phyloP scores from a whole-genome alignment of 2,797 vertebrate genomes.

The Sebastes paucispinis region DNA sequence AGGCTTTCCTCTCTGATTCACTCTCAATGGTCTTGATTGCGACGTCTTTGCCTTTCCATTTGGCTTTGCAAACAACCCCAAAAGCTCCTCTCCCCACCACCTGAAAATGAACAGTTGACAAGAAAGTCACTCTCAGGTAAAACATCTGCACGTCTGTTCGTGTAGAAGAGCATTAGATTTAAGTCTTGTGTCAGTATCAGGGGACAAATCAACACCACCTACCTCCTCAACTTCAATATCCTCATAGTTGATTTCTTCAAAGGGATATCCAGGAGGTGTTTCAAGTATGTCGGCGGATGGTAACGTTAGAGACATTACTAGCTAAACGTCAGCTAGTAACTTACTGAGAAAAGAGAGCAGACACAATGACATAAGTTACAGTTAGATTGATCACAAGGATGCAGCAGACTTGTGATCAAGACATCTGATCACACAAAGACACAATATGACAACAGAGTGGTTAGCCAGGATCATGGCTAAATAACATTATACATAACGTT shows the following conservation, averaged over 20 bases:
- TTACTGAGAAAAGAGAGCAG: conserved; percentile 45
- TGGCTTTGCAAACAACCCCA: conserved; percentile 98
- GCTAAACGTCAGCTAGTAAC: conserved; percentile 66
- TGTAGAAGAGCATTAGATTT: not conserved
- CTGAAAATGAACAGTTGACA: conserved; percentile 65
- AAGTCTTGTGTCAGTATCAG: not conserved
- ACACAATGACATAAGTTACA: not conserved
- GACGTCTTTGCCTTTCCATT: conserved; percentile 98
- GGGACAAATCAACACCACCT: conserved; percentile 13
- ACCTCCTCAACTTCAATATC: conserved; percentile 98
- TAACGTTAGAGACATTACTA: conserved; percentile 86
- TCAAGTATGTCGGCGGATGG: conserved; percentile 93
- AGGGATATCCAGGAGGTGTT: conserved; percentile 92
- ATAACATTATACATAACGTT: too few relatives aligned
- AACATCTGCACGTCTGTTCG: not conserved
- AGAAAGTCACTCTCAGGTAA: not conserved
- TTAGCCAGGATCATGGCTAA: too few relatives aligned
- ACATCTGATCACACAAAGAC: not conserved
- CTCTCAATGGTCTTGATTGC: conserved; percentile 99
- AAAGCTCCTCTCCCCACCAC: conserved; percentile 99
- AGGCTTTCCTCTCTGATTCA: conserved; percentile 98
- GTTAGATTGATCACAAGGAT: not conserved
- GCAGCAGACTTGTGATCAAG: not conserved
- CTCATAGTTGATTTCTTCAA: conserved; percentile 96
- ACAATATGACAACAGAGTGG: not conserved